A percentile compares a stretch with the other conserved stretches of the same genome.
Evolutionary conservation across 2,113 vertebrate species (phyloP).

Genomic region (Nesoenas mayeri): DNA sequence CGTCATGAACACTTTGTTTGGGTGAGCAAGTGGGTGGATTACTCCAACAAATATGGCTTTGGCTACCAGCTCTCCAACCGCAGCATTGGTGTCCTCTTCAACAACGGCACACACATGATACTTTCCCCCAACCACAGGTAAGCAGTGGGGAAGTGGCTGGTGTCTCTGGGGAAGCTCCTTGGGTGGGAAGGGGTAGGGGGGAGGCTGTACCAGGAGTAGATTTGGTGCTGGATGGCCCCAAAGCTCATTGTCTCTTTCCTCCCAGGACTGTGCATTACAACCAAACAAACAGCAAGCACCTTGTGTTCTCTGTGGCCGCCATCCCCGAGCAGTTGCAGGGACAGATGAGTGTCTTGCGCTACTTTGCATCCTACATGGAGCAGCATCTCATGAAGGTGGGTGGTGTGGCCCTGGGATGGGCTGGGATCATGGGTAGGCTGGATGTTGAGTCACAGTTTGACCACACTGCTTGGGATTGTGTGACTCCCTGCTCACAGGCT

Average conservation of each 20-base stretch:
- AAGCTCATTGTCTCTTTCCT: neutral
- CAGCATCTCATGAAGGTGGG: conserved; percentile 95
- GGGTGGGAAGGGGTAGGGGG: neutral
- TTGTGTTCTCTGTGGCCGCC: conserved; percentile 81
- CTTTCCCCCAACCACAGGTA: conserved; percentile 90
- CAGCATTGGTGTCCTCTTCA: conserved; percentile 93
- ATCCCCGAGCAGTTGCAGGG: conserved; percentile 89
- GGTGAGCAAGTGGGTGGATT: conserved; percentile 99
- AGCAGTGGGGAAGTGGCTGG: neutral
- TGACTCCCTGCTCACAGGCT: neutral
- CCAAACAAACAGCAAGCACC: conserved; percentile 90
- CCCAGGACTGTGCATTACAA: conserved; percentile 91
- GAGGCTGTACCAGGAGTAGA: neutral
- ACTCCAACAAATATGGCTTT: conserved; percentile 98
- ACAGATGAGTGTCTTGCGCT: conserved; percentile 89
- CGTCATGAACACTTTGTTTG: conserved; percentile 90
- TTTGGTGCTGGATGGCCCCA: neutral
- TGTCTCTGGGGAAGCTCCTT: neutral
- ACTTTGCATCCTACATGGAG: conserved; percentile 96
- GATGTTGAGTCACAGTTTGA: neutral
- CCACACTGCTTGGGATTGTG: neutral
- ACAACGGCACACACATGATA: conserved; percentile 92
- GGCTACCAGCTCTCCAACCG: conserved; percentile 96
- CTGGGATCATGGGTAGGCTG: neutral
- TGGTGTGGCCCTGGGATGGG: neutral